Evolutionary conservation across 2,888 invertebrate species (phyloP).

Genomic region (Norana najaformis): DNA sequence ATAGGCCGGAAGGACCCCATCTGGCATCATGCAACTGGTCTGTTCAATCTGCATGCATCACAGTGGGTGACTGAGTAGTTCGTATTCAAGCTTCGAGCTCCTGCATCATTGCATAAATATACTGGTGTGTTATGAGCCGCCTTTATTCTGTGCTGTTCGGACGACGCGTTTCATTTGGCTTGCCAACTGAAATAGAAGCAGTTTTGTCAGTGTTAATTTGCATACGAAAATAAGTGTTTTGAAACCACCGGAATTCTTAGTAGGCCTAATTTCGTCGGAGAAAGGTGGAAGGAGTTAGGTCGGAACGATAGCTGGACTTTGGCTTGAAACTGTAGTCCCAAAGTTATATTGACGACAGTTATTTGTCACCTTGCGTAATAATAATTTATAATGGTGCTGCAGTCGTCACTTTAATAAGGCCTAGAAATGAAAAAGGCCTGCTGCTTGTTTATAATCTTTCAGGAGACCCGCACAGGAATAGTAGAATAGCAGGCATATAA

Average conservation of each 20-base stretch:
- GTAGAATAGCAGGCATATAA: too few relatives aligned
- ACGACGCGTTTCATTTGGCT: not conserved
- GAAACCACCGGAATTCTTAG: too few relatives aligned
- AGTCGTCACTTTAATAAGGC: too few relatives aligned
- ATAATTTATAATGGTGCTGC: too few relatives aligned
- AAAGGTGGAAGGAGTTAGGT: not conserved
- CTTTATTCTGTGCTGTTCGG: not conserved
- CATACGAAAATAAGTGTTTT: not conserved
- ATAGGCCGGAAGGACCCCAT: too few relatives aligned
- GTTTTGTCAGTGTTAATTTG: not conserved
- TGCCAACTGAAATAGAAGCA: not conserved
- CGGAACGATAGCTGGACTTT: not conserved
- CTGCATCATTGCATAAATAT: not conserved
- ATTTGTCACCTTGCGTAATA: too few relatives aligned
- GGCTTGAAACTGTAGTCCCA: not conserved
- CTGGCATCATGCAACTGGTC: not conserved
- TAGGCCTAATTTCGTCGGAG: not conserved
- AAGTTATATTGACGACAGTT: too few relatives aligned
- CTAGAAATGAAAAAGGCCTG: not conserved
- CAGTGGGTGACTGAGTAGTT: not conserved
- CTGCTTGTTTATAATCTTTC: too few relatives aligned
- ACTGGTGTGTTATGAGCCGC: not conserved
- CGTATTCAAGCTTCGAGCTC: too few relatives aligned
- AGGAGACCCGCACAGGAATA: too few relatives aligned
- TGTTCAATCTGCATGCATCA: not conserved